These are phyloP conservation scores for Meloidogyne floridensis DNA, from an alignment of 1,140 invertebrate species.

Conservation along the genomic window DNA sequence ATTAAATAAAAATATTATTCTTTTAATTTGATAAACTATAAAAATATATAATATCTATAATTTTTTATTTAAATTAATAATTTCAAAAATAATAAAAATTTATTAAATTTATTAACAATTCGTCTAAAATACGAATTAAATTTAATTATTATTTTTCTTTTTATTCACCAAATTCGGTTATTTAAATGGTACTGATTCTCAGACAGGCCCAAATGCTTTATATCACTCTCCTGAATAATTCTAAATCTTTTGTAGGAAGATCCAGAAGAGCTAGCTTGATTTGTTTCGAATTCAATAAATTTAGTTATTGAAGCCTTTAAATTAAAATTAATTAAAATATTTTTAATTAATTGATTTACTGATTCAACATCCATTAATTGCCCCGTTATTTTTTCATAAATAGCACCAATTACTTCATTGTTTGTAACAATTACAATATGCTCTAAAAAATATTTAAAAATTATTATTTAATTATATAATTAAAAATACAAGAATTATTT, in stretches of 20 bases:
- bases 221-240: slow-evolving; percentile 3
- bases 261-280: neutral
- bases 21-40: too few species aligned
- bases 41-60: too few species aligned
- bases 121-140: neutral
- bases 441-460: neutral
- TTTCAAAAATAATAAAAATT: too few species aligned
- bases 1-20: too few species aligned
- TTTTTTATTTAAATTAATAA: too few species aligned
- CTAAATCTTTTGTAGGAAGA: neutral
- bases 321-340: neutral
- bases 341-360: neutral
- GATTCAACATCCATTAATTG: neutral
- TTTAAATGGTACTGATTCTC: neutral
- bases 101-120: too few species aligned
- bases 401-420: slow-evolving; percentile 5
- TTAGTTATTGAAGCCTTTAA: slow-evolving; percentile 3
- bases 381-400: neutral
- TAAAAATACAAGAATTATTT: neutral
- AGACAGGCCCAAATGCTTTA: neutral
- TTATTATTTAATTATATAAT: neutral
- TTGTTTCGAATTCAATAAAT: slow-evolving; percentile 7
- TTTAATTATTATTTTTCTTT: neutral
- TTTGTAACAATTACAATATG: neutral
- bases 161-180: neutral